Evolutionary conservation across 2,113 vertebrate species (phyloP).

Genomic region (Phainopepla nitens): DNA sequence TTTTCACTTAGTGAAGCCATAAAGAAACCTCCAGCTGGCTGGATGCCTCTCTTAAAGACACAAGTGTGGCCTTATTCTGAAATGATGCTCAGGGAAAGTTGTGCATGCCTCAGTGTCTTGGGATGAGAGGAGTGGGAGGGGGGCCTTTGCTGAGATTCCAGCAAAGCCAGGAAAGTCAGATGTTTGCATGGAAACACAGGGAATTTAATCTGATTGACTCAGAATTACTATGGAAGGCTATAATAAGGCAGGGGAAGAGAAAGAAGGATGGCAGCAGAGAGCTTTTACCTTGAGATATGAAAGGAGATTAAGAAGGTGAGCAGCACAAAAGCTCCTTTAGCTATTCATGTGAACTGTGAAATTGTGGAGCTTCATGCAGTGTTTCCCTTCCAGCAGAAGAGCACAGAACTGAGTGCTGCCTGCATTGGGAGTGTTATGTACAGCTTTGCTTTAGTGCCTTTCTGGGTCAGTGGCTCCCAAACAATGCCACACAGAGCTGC

Average conservation of each 20-base stretch:
- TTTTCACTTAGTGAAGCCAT: constrained; percentile 6
- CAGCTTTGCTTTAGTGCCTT: constrained; percentile 4
- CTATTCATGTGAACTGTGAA: neutral
- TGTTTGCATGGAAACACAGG: neutral
- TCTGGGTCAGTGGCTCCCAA: constrained; percentile 19
- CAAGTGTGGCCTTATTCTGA: neutral
- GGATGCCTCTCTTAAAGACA: constrained; percentile 13
- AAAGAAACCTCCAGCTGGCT: constrained; percentile 27
- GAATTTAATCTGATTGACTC: neutral
- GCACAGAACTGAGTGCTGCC: neutral
- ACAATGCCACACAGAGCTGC: neutral
- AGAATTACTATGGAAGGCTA: neutral
- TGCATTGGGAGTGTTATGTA: neutral
- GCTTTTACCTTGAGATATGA: neutral
- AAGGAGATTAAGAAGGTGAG: neutral
- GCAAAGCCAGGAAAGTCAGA: neutral
- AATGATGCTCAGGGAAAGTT: neutral
- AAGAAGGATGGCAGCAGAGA: neutral
- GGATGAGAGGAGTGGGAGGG: neutral
- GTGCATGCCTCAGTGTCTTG: neutral
- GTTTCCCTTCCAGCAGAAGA: neutral
- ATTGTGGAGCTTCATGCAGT: neutral
- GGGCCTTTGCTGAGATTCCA: neutral
- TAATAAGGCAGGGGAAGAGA: neutral
- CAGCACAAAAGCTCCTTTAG: neutral